phyloP scores from a whole-genome alignment of 2,888 invertebrate species.

The Sesamia inferens region DNA sequence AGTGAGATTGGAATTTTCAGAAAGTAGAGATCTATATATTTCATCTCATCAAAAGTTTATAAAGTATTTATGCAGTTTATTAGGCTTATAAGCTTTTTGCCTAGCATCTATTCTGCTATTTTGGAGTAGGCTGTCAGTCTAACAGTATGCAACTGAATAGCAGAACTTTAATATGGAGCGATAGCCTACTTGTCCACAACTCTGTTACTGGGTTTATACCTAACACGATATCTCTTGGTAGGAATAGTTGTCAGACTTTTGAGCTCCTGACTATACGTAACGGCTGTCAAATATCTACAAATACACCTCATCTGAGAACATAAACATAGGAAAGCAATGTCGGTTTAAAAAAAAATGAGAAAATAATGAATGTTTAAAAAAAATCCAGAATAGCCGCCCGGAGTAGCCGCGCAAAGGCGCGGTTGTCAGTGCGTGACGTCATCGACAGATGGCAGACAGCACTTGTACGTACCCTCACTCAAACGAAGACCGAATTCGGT shows the following conservation, averaged over 20 bases:
- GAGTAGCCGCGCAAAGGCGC: constrained; percentile 35
- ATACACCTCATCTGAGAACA: not conserved
- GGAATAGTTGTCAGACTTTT: not conserved
- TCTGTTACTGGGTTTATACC: not conserved
- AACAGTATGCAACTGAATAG: not conserved
- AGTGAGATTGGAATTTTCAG: not conserved
- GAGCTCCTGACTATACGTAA: not conserved
- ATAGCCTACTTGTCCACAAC: not conserved
- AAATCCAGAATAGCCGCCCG: constrained; percentile 45
- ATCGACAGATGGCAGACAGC: constrained; percentile 69
- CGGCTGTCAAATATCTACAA: not conserved
- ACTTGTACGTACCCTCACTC: constrained; percentile 64
- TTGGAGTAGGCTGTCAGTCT: not conserved
- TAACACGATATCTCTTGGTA: not conserved
- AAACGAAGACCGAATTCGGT: constrained; percentile 63
- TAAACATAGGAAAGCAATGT: not conserved
- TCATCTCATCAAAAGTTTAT: not conserved
- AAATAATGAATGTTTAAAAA: not conserved
- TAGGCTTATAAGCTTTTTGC: not conserved
- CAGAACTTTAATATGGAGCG: not conserved
- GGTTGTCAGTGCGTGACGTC: constrained; percentile 62
- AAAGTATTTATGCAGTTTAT: not conserved
- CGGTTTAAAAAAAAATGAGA: not conserved
- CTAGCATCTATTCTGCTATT: not conserved
- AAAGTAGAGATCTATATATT: not conserved